These are phyloP conservation scores for Porites cylindrica DNA, from an alignment of 92 coral and sea anemone species.

Conservation along the genomic window DNA sequence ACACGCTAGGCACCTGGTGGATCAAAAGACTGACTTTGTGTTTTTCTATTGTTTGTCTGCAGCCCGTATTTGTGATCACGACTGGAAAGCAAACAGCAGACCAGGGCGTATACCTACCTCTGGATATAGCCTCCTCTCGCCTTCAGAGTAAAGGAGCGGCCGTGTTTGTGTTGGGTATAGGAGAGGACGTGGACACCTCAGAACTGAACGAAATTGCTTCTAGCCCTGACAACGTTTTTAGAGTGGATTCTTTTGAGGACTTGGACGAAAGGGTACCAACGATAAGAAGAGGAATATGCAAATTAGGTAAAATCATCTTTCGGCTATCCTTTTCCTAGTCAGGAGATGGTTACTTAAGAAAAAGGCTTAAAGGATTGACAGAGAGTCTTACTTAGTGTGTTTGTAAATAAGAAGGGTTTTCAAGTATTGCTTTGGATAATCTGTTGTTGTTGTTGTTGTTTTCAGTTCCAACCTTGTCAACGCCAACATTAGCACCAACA, in stretches of 20 bases:
- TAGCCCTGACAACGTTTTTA: conserved; percentile 15
- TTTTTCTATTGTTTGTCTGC: background rate
- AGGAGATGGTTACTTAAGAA: background rate
- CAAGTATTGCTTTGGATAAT: background rate
- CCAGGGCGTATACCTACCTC: conserved; percentile 35
- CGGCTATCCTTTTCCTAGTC: background rate
- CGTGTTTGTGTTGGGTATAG: conserved; percentile 59
- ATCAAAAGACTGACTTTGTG: conserved; percentile 25
- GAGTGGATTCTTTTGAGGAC: conserved; percentile 42
- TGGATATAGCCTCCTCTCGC: conserved; percentile 25
- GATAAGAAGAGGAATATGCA: conserved; percentile 44
- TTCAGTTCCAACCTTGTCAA: background rate
- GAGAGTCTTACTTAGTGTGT: background rate
- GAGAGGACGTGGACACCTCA: conserved; percentile 19
- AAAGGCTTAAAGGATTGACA: no score
- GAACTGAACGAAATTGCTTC: conserved; percentile 64
- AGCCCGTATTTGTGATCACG: conserved; percentile 54
- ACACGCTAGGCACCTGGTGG: background rate
- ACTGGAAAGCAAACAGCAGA: conserved; percentile 60
- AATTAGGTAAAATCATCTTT: conserved; percentile 25
- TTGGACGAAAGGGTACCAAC: conserved; percentile 31
- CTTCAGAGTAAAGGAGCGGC: conserved; percentile 14
- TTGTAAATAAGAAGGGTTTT: background rate
- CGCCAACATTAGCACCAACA: background rate
- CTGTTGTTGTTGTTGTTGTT: background rate